phyloP scores from a whole-genome alignment of 2,888 invertebrate species.

The Entomobrya multifasciata region DNA sequence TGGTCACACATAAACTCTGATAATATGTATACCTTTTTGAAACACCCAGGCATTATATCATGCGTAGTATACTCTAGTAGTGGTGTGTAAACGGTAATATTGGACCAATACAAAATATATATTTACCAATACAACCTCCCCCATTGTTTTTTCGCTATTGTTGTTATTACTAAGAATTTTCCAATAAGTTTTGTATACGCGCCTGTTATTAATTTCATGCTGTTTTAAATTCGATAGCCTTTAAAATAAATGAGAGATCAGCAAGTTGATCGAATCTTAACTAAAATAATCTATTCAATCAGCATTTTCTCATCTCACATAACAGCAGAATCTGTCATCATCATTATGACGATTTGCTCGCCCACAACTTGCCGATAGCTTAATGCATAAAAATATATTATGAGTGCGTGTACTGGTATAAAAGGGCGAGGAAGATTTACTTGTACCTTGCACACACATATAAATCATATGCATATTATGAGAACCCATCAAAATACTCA shows the following conservation, averaged over 20 bases:
- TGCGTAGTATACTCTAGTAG: neutral
- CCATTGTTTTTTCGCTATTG: neutral
- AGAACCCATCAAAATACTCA: neutral
- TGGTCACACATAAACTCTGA: constrained; percentile 31
- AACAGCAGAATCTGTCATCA: constrained; percentile 4
- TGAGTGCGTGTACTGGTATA: no score
- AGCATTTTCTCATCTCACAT: constrained; percentile 23
- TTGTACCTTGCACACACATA: constrained; percentile 8
- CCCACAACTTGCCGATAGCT: constrained; percentile 32
- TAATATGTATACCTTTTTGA: constrained; percentile 12
- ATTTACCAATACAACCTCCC: neutral
- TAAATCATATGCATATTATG: neutral
- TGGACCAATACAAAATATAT: no score
- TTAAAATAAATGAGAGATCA: constrained; percentile 46
- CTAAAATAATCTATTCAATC: constrained; percentile 60
- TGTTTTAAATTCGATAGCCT: constrained; percentile 51
- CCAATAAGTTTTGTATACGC: constrained; percentile 8
- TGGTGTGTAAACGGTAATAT: neutral
- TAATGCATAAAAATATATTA: constrained; percentile 7
- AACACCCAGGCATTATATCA: neutral
- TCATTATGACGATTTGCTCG: neutral
- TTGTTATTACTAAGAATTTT: neutral
- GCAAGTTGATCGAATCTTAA: constrained; percentile 47
- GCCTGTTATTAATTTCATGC: constrained; percentile 22
- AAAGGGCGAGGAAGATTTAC: no score